Evolutionary conservation across 2,113 vertebrate species (phyloP), one percentile per base, ranked within the genome.

Genomic region (Camelus bactrianus): DNA sequence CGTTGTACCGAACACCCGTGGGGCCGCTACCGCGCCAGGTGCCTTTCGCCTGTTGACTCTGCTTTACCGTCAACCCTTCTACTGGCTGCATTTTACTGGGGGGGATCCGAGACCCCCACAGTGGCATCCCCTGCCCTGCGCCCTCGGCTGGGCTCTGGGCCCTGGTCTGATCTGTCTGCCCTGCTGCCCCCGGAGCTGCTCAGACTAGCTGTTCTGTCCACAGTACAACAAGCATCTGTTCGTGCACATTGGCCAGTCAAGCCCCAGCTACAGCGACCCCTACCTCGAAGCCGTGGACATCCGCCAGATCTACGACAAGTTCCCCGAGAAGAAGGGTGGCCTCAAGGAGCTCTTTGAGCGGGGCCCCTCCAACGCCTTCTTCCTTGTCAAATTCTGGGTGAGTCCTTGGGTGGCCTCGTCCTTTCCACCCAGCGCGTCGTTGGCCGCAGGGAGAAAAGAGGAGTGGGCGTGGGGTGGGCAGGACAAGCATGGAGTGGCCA

Each of bases 361-460:
- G 83, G 99, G 99, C 85, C 99, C 99, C n/a, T 97, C 98, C 87
- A 99, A 99, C 28, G 99, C 99, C 56, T 99, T 99, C 98, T 99
- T 99, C 97, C 99, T 99, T 5, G 99, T 99, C 97, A 99, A 99
- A 97, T 99, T 99, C 98, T 99, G 99, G 99, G 99, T 99, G 98
- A 99, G 99, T 48, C 75, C 50, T 19, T 65, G 5, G 5, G 24
- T 64, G 80, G 54, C 22, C 67, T 62, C 22, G 16, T 15, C 48
- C 54, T 56, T 75, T 50, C 64, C 56, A 0, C 38, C 67, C 28
- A 64, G 38, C 0, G 4, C 0, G 0, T 24, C 2, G 0, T 6
- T 17, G 65, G 5, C 8, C 3, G 8, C 48, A n/a, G 46, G 35
- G 52, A 67, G 69, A 12, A 46, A 56, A 9, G 46, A 60, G 17